These are phyloP conservation scores for Caenorhabditis virilis DNA, from an alignment of 2,888 invertebrate species.

Conservation along the genomic window DNA sequence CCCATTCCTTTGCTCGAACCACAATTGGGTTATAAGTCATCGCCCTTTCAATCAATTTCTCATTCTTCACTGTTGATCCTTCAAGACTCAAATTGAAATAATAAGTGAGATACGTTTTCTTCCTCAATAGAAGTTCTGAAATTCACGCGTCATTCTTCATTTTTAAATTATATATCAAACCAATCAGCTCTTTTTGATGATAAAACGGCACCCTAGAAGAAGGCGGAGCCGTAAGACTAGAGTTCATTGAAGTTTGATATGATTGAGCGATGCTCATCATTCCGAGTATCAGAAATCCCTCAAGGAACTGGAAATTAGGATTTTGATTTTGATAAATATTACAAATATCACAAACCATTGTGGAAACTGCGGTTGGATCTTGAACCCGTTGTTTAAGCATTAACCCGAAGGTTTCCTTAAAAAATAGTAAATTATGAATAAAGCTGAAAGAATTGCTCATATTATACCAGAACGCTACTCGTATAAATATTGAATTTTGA, in stretches of 20 bases:
- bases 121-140: too few relatives aligned
- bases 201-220: constrained; percentile 43
- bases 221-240: constrained; percentile 48
- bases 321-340: background rate
- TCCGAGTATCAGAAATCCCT: constrained; percentile 38
- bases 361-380: constrained; percentile 35
- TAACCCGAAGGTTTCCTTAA: constrained; percentile 48
- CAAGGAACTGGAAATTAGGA: constrained; percentile 18
- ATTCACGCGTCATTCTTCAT: too few relatives aligned
- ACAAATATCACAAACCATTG: constrained; percentile 17
- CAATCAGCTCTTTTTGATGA: constrained; percentile 47
- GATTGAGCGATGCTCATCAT: constrained; percentile 46
- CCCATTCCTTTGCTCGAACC: constrained; percentile 27
- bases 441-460: background rate
- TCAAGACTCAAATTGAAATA: constrained; percentile 42
- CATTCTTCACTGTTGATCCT: constrained; percentile 44
- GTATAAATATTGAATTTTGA: constrained; percentile 38
- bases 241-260: constrained; percentile 55
- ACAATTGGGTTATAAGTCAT: constrained; percentile 40
- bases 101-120: constrained; percentile 44
- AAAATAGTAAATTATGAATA: too few relatives aligned
- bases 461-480: constrained; percentile 37
- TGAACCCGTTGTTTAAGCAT: constrained; percentile 50
- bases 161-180: constrained; percentile 38
- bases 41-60: constrained; percentile 30